A percentile compares a stretch with the other conserved stretches of the same genome.
Evolutionary conservation across 64 coral and sea anemone species (phyloP).

Genomic region (Montipora sp.): DNA sequence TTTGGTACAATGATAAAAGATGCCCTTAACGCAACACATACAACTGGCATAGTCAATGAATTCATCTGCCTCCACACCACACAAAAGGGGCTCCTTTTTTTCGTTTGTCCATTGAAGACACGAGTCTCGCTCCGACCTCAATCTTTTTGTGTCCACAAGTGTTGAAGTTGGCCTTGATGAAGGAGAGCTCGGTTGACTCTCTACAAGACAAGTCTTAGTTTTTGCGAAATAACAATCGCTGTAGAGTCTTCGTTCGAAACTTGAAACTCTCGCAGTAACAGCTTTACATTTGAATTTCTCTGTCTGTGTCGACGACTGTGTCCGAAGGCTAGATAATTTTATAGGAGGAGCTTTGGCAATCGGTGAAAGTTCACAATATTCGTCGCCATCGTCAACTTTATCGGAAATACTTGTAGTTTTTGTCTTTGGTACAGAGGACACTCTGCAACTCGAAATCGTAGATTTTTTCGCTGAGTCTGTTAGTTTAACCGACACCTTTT

Average conservation of each 20-base stretch:
- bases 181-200: conserved; percentile 62
- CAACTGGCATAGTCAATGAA: conserved; percentile 94
- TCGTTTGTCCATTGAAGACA: conserved; percentile 37
- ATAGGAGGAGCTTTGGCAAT: conserved; percentile 75
- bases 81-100: conserved; percentile 56
- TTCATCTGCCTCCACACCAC: conserved; percentile 78
- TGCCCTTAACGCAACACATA: conserved; percentile 94
- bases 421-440: conserved; percentile 26
- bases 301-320: neutral
- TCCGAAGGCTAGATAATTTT: conserved; percentile 21
- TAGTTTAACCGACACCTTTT: conserved; percentile 71
- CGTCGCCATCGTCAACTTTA: conserved; percentile 50
- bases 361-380: conserved; percentile 95
- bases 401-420: conserved; percentile 29
- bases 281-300: conserved; percentile 2
- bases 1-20: conserved; percentile 98
- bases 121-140: conserved; percentile 21
- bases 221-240: conserved; percentile 75
- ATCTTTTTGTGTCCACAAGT: conserved; percentile 40
- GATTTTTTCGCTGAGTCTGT: conserved; percentile 80
- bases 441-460: conserved; percentile 51
- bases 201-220: conserved; percentile 74
- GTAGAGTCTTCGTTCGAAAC: conserved; percentile 70
- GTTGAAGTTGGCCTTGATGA: conserved; percentile 69
- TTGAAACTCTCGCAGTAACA: conserved; percentile 25